Percentiles rank a stretch among this genome's conserved stretches.
Conservation (phyloP, 2,888 invertebrate species). For the Acleris cristana region DNA sequence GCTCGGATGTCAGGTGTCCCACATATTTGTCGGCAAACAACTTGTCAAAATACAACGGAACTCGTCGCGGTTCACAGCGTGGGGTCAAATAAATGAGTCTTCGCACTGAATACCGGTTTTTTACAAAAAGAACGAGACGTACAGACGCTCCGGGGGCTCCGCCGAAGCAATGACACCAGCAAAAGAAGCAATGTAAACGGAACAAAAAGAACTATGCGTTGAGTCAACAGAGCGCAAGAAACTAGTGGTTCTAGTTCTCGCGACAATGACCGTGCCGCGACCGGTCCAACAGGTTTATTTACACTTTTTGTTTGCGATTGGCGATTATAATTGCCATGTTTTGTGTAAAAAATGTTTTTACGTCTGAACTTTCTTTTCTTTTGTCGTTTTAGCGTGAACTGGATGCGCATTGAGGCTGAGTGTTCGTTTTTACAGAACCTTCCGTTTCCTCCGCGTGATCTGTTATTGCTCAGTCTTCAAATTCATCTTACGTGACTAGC, state of each 20-base stretch:
- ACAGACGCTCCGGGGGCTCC: slow-evolving; percentile 16
- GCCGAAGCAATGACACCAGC: slow-evolving; percentile 38
- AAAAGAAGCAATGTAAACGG: slow-evolving; percentile 39
- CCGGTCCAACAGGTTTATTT: slow-evolving; percentile 65
- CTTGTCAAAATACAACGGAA: slow-evolving; percentile 74
- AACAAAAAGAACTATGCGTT: slow-evolving; percentile 43
- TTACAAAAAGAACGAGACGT: slow-evolving; percentile 32
- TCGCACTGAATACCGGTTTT: slow-evolving; percentile 41
- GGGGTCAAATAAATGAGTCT: slow-evolving; percentile 53
- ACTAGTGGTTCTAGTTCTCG: slow-evolving; percentile 56
- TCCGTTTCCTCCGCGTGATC: slow-evolving; percentile 27
- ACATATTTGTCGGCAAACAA: slow-evolving; percentile 64
- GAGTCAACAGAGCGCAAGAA: slow-evolving; percentile 42
- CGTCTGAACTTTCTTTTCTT: slow-evolving; percentile 33
- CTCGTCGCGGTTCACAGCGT: slow-evolving; percentile 43
- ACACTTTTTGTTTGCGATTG: slow-evolving; percentile 51
- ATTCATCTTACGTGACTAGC: slow-evolving; percentile 32
- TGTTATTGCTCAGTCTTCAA: slow-evolving; percentile 20
- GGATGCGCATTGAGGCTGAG: slow-evolving; percentile 20
- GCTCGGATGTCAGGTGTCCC: slow-evolving; percentile 57
- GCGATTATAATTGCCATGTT: slow-evolving; percentile 38
- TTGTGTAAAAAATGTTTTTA: slow-evolving; percentile 35
- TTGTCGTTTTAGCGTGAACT: slow-evolving; percentile 28
- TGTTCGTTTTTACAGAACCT: slow-evolving; percentile 8
- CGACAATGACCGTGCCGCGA: slow-evolving; percentile 70